Percentiles rank a stretch among this genome's conserved stretches.
Evolutionary conservation across 2,797 vertebrate genomes (phyloP).

Genomic region (Meda fulgida): DNA sequence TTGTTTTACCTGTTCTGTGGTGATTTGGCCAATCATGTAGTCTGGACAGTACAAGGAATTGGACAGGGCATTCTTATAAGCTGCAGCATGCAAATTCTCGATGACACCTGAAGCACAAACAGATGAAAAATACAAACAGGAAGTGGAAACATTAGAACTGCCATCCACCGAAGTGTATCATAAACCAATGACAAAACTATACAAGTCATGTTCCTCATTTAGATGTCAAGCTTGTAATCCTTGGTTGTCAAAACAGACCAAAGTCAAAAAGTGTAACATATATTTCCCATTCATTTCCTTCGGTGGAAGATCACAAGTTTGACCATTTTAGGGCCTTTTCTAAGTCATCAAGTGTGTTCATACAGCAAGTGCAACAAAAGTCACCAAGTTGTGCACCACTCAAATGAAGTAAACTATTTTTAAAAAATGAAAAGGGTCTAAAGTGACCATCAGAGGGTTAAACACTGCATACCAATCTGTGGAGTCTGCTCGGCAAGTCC

Average conservation of each 20-base stretch:
- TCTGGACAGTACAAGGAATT: constrained; percentile 95
- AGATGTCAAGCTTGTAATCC: background rate
- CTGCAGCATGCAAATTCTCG: constrained; percentile 88
- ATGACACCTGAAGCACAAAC: constrained; percentile 74
- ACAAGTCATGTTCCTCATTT: background rate
- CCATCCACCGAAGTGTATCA: background rate
- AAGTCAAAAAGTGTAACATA: background rate
- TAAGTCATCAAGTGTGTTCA: background rate
- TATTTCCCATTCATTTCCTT: background rate
- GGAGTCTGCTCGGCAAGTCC: constrained; percentile 81
- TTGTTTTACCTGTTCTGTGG: constrained; percentile 84
- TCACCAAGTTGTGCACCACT: background rate
- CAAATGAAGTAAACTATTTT: background rate
- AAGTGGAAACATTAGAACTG: background rate
- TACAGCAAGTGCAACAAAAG: background rate
- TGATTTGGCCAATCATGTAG: constrained; percentile 87
- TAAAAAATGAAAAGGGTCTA: background rate
- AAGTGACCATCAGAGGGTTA: background rate
- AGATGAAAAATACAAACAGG: background rate
- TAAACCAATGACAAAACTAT: background rate
- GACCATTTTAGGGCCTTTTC: background rate
- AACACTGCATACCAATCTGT: constrained; percentile 81
- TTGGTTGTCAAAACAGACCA: background rate
- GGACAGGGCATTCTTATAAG: constrained; percentile 89
- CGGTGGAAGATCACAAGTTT: background rate